A percentile compares a stretch with the other conserved stretches of the same genome.
phyloP scores from a whole-genome alignment of 2,113 vertebrate species.

The Pyrgilauda ruficollis region DNA sequence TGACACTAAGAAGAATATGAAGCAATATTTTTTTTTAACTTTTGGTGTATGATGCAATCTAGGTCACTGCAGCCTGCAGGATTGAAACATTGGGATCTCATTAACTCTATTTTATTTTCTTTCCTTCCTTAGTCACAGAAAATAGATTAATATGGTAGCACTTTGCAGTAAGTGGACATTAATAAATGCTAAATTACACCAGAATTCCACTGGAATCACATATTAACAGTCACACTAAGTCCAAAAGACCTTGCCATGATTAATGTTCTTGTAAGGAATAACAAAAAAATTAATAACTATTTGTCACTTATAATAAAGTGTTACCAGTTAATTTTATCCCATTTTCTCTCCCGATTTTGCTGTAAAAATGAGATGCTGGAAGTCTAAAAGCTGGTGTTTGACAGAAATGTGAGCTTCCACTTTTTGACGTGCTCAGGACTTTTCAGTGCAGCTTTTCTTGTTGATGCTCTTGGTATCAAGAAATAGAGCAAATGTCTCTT shows the following conservation, averaged over 20 bases:
- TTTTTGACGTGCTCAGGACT: constrained; percentile 27
- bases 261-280: constrained; percentile 71
- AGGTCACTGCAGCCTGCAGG: neutral
- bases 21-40: neutral
- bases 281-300: constrained; percentile 71
- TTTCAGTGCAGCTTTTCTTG: neutral
- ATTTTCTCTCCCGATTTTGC: constrained; percentile 58
- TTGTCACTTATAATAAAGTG: constrained; percentile 68
- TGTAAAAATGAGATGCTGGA: constrained; percentile 8
- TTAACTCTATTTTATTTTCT: constrained; percentile 32
- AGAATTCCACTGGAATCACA: constrained; percentile 48
- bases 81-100: neutral
- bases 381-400: constrained; percentile 41
- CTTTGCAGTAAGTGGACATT: constrained; percentile 67
- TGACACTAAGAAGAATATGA: neutral
- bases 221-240: constrained; percentile 40
- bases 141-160: constrained; percentile 67
- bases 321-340: constrained; percentile 67
- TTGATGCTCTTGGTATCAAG: neutral
- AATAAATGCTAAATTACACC: constrained; percentile 70
- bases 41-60: neutral
- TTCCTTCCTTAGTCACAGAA: constrained; percentile 35
- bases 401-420: neutral
- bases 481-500: neutral
- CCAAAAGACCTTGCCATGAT: constrained; percentile 65